Evolutionary conservation across 2,888 invertebrate genomes (phyloP), one percentile per base, ranked within the genome.

Genomic region (Tachina lurida): DNA sequence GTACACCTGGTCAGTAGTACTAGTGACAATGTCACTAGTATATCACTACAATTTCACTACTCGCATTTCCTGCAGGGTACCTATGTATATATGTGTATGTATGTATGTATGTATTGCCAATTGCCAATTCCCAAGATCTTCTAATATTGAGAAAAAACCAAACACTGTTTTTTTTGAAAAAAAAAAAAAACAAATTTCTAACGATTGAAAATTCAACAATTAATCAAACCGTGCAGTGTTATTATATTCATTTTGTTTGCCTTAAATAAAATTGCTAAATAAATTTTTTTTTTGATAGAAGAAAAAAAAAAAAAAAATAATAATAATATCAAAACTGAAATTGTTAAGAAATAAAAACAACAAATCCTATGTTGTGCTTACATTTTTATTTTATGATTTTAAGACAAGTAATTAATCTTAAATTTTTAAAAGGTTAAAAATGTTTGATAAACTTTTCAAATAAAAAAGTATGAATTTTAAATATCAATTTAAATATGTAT

Each of bases 361-460:
- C 12, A 49, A 49, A 31, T 7, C 17, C 10, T 17, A 43, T 62
- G 62, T 43, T 41, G 62, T 43, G 62, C 41, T 52, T 17, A 54
- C 45, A n/a, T 43, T 54, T 47, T 49, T 49, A 58, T 13, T 75
- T 65, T 73, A 49, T 67, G 67, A 63, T 80, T 77, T 74, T 15
- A 56, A 65, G 45, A 65, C 56, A 70, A 68, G 79, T 81, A 81
- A 84, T 84, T 81, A 84, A 84, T 84, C 81, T 77, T 70, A 54
- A 73, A 70, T 43, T 54, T 31, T 41, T 43, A 81, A 84, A 84
- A 81, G 84, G 80, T 84, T 81, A 84, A 52, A 77, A 56, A 43
- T 13, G 9, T n/a, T 54, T 56, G 31, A 56, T 31, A 45, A 74
- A 63, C 3, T 22, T 43, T 71, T 71, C 4, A 17, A 49, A 10